Conservation (phyloP, 2,113 vertebrate species). For the Paraplagusia blochii region DNA sequence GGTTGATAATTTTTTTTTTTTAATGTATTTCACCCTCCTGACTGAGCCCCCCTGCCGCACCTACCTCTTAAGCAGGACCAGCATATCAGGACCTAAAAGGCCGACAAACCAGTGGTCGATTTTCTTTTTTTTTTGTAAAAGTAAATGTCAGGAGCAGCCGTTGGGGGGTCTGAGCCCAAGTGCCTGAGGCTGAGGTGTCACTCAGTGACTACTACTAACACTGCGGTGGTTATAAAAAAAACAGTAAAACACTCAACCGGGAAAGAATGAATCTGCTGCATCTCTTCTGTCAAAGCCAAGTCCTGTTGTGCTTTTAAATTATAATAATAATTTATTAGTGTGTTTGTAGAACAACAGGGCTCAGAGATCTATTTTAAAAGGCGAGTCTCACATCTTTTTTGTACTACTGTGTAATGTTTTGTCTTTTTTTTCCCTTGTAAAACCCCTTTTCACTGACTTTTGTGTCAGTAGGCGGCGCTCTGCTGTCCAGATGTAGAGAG, state of each 20-base stretch:
- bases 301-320: slow-evolving; percentile 49
- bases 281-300: slow-evolving; percentile 58
- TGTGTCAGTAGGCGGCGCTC: slow-evolving; percentile 48
- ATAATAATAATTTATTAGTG: slow-evolving; percentile 59
- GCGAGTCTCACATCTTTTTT: slow-evolving; percentile 58
- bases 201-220: slow-evolving; percentile 34
- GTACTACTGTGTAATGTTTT: slow-evolving; percentile 71
- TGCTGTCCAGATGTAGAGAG: slow-evolving; percentile 30
- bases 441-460: slow-evolving; percentile 47
- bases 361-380: slow-evolving; percentile 65
- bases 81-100: slow-evolving; percentile 65
- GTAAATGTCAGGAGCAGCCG: slow-evolving; percentile 60
- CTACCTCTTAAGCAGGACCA: slow-evolving; percentile 71
- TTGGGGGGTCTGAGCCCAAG: slow-evolving; percentile 68
- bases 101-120: slow-evolving; percentile 40
- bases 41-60: slow-evolving; percentile 61
- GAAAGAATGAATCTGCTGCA: slow-evolving; percentile 56
- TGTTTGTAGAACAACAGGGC: slow-evolving; percentile 56
- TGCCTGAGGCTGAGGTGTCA: slow-evolving; percentile 68
- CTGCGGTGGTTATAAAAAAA: slow-evolving; percentile 46
- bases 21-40: slow-evolving; percentile 41
- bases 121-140: too few relatives aligned
- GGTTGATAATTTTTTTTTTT: slow-evolving; percentile 15
- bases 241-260: slow-evolving; percentile 26
- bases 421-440: slow-evolving; percentile 49